Base-by-base conservation (phyloP, 2,113 vertebrate species). In the Clinocottus analis region DNA sequence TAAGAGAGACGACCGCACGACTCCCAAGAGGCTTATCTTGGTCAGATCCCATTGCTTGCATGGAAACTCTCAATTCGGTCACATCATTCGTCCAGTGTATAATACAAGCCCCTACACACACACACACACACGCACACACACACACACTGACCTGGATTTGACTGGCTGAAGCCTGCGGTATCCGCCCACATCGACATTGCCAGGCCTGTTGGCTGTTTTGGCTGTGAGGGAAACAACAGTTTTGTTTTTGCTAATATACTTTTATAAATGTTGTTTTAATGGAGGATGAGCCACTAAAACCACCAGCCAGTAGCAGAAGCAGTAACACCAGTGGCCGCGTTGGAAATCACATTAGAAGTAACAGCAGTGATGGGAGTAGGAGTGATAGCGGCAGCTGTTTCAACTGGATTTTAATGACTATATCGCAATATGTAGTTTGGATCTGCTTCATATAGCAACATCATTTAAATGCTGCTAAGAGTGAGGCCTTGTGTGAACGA, bases 11-110 rank as follows among this genome's bases (percentile, higher is more conserved):
- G 75, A 83, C 83, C 27, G 67, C 85, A 77, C 49, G 31, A 79
- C 75, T 91, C 86, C 87, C 90, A 85, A 91, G 89, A 91, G 93
- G 93, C 89, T 91, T 93, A 92, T 87, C 84, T 89, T 90, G 75
- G 87, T 88, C 79, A 78, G 83, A 90, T 92, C 72, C 90, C 82
- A 81, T 87, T 90, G 89, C 87, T 82, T 82, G 71, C 85, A 89
- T 90, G 85, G 79, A 88, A 91, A 91, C 75, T 92, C 87, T 84
- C 79, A 67, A 80, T 82, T 90, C 68, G 59, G 85, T 89, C 83
- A 80, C 74, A 85, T 89, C 55, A 53, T 85, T 84, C 1, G 41
- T 90, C 77, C 85, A 62, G 68, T 63, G 49, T 79, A 71, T 80
- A 63, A 73, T 67, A 51, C 65, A 63, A 43, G 7, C 13, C 41